These are phyloP conservation scores for Eremobia ochroleuca DNA, from an alignment of 2,888 invertebrate genomes.

Conservation along the genomic window DNA sequence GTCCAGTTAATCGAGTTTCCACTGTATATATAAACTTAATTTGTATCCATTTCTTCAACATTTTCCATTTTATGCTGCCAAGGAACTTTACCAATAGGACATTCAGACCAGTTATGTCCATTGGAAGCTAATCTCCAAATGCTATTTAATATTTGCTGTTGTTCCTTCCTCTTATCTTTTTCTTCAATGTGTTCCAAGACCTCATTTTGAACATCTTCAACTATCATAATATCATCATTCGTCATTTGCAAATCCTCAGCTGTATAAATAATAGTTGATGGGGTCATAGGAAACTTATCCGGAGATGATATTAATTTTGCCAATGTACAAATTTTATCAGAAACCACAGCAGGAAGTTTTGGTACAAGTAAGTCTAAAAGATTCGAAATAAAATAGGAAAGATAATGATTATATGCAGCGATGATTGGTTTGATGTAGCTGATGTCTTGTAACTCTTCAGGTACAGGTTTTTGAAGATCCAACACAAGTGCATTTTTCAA, in stretches of 20 bases:
- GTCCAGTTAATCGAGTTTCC: too few species aligned
- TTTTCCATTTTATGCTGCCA: constrained; percentile 75
- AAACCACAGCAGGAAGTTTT: constrained; percentile 73
- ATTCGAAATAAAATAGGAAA: constrained; percentile 81
- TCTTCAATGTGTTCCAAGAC: constrained; percentile 30
- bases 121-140: constrained; percentile 81
- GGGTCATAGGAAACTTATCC: constrained; percentile 70
- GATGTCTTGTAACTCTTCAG: constrained; percentile 79
- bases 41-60: constrained; percentile 52
- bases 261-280: constrained; percentile 83
- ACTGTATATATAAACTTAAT: constrained; percentile 33
- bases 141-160: constrained; percentile 63
- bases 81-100: constrained; percentile 89
- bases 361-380: constrained; percentile 81
- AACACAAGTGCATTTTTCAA: constrained; percentile 77
- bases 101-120: constrained; percentile 83
- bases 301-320: constrained; percentile 82
- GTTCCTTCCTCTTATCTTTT: constrained; percentile 24
- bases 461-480: constrained; percentile 81
- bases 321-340: constrained; percentile 77
- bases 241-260: constrained; percentile 81
- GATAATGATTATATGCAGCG: constrained; percentile 82
- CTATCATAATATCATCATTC: constrained; percentile 57
- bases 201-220: constrained; percentile 55
- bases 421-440: constrained; percentile 83